Evolutionary conservation across 2,888 invertebrate genomes (phyloP), one percentile per base, ranked within the genome.

Genomic region (Heteromyza rotundicornis): DNA sequence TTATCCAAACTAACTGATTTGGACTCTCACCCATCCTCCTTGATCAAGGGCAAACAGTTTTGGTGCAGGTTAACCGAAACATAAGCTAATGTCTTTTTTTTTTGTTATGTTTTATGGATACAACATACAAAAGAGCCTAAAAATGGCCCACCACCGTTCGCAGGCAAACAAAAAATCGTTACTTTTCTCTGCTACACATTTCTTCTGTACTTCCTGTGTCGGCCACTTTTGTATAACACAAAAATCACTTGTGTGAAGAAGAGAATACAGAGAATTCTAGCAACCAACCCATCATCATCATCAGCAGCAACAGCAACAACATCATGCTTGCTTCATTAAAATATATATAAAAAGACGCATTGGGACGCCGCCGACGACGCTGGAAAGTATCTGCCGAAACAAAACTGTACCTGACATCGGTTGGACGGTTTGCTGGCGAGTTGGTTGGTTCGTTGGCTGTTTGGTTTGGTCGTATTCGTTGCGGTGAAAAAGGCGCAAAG

Each of bases 21-120:
- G n/a, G n/a, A 27, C 10, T 27, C 75, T 74, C 70, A 74, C 66
- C 73, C 65, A 63, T 76, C 74, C n/a, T 76, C 76, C 76, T 76
- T 74, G 74, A 76, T 74, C 76, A 76, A 74, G 74, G 74, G 73
- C 74, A 70, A 58, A 66, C 62, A 53, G 19, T 22, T 50, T 27
- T 51, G 53, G 55, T 47, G 51, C 2, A 27, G 52, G 59, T 63
- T 64, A 59, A 65, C 59, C 60, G 44, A 60, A 70, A 52, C 64
- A 65, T 64, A 16, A 27, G 2, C 16, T 40, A 53, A 5, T 17
- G 32, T 27, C 27, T 27, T 52, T 40, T 40, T 40, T 40, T 40
- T 40, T 40, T 32, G 32, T 40, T 40, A 40, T 40, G 40, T 12
- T 52, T 22, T 22, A 16, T 16, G 7, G 59, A 64, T n/a, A n/a